Evolutionary conservation across 2,113 vertebrate genomes (phyloP).

Genomic region (Mugil cephalus): DNA sequence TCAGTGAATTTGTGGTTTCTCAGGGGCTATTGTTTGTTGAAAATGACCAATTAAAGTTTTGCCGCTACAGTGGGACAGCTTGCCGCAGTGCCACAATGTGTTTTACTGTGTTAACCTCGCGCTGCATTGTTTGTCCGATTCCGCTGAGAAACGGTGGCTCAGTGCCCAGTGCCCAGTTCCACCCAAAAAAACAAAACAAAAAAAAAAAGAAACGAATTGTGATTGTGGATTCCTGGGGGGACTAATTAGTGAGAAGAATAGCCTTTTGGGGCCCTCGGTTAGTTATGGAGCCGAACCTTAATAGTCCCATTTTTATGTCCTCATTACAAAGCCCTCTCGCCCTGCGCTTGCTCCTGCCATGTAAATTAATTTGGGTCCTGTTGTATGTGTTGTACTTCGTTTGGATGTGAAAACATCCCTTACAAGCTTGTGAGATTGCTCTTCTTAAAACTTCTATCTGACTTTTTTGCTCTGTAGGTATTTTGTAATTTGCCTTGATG

Average conservation of each 20-base stretch:
- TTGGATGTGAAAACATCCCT: conserved; percentile 28
- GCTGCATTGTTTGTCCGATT: conserved; percentile 53
- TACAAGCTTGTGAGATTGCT: conserved; percentile 11
- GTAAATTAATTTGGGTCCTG: conserved; percentile 27
- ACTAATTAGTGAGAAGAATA: conserved; percentile 81
- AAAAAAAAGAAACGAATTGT: conserved; percentile 44
- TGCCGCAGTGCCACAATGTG: conserved; percentile 24
- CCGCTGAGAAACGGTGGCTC: conserved; percentile 37
- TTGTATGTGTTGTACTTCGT: conserved; percentile 48
- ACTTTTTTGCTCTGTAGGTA: neutral
- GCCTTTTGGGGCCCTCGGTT: conserved; percentile 72
- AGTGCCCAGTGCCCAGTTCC: conserved; percentile 31
- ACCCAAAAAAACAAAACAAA: neutral
- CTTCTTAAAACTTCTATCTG: neutral
- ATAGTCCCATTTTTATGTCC: conserved; percentile 74
- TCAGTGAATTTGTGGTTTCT: conserved; percentile 19
- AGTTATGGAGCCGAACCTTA: conserved; percentile 68
- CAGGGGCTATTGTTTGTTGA: conserved; percentile 2
- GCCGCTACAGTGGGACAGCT: neutral
- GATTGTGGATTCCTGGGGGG: conserved; percentile 70
- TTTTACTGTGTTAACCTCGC: conserved; percentile 32
- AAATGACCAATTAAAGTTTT: conserved; percentile 32
- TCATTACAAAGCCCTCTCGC: conserved; percentile 58
- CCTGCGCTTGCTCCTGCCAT: conserved; percentile 26
- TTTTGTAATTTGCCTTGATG: conserved; percentile 1